Evolutionary conservation across 2,888 invertebrate genomes (phyloP).

Genomic region (Scelioninae gen. 1): DNA sequence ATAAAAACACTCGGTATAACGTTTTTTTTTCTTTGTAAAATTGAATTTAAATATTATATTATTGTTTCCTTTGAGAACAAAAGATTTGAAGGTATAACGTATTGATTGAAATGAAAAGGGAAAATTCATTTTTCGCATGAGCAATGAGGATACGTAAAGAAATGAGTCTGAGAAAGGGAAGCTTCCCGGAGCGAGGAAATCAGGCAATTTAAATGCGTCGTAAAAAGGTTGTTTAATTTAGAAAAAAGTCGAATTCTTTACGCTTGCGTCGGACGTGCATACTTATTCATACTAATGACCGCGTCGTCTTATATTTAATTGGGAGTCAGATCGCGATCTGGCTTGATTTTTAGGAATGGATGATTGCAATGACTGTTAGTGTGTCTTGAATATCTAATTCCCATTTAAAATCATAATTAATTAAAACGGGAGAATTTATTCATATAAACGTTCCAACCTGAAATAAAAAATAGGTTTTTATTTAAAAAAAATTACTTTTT

Average conservation of each 20-base stretch:
- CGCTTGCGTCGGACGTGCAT: constrained; percentile 73
- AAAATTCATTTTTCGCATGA: constrained; percentile 51
- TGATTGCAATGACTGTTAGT: constrained; percentile 20
- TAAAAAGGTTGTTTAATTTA: constrained; percentile 82
- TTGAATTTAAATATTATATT: constrained; percentile 40
- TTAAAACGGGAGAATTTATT: too few species aligned
- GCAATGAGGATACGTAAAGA: constrained; percentile 39
- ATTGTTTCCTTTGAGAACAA: constrained; percentile 34
- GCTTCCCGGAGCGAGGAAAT: constrained; percentile 72
- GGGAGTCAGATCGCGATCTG: constrained; percentile 62
- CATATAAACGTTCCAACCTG: too few species aligned
- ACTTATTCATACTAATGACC: constrained; percentile 82
- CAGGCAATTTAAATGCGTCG: constrained; percentile 82
- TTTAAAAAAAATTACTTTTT: too few species aligned
- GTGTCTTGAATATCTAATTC: neutral
- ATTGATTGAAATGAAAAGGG: constrained; percentile 44
- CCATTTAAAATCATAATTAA: neutral
- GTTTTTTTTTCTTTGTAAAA: constrained; percentile 13
- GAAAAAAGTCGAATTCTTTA: constrained; percentile 80
- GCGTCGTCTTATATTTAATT: constrained; percentile 69
- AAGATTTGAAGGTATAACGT: constrained; percentile 25
- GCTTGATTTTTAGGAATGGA: constrained; percentile 23
- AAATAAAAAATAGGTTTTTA: too few species aligned
- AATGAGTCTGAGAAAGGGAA: constrained; percentile 43
- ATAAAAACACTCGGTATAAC: neutral